A percentile compares a stretch with the other conserved stretches of the same genome.
Evolutionary conservation across 2,888 invertebrate genomes (phyloP).

Genomic region (Heliconius charithonia): DNA sequence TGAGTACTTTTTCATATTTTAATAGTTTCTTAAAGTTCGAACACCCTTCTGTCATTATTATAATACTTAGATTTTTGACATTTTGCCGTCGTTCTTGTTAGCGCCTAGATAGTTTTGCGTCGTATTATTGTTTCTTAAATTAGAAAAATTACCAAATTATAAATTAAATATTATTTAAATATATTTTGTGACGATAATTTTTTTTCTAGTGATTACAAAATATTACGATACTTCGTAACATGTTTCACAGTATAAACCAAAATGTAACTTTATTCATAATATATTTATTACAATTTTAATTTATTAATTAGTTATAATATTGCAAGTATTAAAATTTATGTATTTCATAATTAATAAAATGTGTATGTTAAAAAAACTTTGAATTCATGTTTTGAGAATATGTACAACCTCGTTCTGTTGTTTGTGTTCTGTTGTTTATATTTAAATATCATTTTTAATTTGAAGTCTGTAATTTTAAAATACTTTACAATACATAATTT

Average conservation of each 20-base stretch:
- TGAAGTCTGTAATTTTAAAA: not conserved
- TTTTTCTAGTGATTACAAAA: slow-evolving; percentile 37
- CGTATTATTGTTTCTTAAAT: slow-evolving; percentile 70
- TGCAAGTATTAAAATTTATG: not conserved
- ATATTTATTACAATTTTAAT: slow-evolving; percentile 18
- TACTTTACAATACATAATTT: slow-evolving; percentile 11
- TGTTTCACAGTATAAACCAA: slow-evolving; percentile 12
- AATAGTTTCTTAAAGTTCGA: slow-evolving; percentile 66
- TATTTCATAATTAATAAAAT: not conserved
- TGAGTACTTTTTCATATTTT: slow-evolving; percentile 82
- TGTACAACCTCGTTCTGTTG: not conserved
- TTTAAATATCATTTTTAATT: not conserved
- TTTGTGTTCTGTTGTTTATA: not conserved
- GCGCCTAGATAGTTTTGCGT: slow-evolving; percentile 81
- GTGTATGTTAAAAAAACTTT: not conserved
- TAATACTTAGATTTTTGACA: slow-evolving; percentile 77
- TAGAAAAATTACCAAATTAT: slow-evolving; percentile 36
- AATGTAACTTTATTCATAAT: slow-evolving; percentile 20
- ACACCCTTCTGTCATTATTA: slow-evolving; percentile 76
- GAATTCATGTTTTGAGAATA: not conserved
- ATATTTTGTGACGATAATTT: slow-evolving; percentile 10
- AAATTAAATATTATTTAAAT: slow-evolving; percentile 25
- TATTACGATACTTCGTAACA: slow-evolving; percentile 29
- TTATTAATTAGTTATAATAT: not conserved
- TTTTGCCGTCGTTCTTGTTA: slow-evolving; percentile 77